Base-by-base conservation (phyloP, 2,888 invertebrate species). In the Dasypogon diadema region DNA sequence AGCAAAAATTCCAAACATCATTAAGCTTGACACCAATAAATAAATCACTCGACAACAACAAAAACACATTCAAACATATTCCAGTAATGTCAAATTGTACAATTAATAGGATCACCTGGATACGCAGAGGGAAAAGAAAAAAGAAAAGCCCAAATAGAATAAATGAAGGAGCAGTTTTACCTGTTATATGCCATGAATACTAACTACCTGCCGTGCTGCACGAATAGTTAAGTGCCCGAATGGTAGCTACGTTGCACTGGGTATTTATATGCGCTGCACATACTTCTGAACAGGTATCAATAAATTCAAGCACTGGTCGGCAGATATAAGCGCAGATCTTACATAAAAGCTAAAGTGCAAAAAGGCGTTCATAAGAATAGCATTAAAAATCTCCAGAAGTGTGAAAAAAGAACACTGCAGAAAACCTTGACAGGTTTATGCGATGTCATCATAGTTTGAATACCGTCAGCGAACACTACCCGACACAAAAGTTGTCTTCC, bases 81-180 rank as follows among this genome's bases (percentile, higher is more conserved):
- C 42, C 42, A 63, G 63, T 21, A 63, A 42, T 63, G 63, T 63
- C 63, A 63, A 21, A 42, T 63, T 63, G 42, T 34, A 34, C 60
- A 60, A 60, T 60, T 60, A 60, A 63, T 63, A 42, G 42, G 37
- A 42, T 37, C 63, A 63, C 42, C 63, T 21, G 34, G 16, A 60
- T 8, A 10, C 18, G 18, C 12, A 37, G 16, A 30, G 14, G 24
- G 26, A 55, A 22, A 55, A 55, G 22, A 56, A 56, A 34, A 14
- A 58, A 12, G 26, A 60, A 30, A 60, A 60, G 30, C 30, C n/a
- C 26, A 30, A 30, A 37, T 60, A 22, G 60, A 60, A 30, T 16
- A 30, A 34, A 60, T 21, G 60, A 30, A 26, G 14, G 34, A 60
- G 4, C 30, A 26, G 60, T 37, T 60, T 12, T 12, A 37, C 63